Base-by-base conservation (phyloP, 1,140 invertebrate genomes). In the Plectrocnemia conspersa region DNA sequence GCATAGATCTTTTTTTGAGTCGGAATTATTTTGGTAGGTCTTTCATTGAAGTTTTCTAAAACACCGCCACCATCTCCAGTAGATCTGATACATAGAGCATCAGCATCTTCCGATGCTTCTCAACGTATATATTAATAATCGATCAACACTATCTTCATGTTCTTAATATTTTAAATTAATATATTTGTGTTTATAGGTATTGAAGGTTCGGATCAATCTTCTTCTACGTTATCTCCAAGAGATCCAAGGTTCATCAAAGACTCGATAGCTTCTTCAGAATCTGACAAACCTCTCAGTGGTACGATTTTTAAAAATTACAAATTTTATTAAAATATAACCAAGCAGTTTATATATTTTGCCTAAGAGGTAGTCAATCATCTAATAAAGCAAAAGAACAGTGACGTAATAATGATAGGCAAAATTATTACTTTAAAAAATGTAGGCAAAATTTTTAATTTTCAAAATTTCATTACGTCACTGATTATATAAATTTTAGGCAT, bases 51-150 rank as follows among this genome's bases (percentile, higher is more conserved):
- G 52, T 74, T 75, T 57, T 74, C 74, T 5, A 75, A 74, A 61
- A 76, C 74, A 21, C 74, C 74, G 40, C 74, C 74, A 23, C 73
- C 74, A 1, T 76, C 74, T 18, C 74, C 74, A 11, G 73, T 76
- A 9, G 74, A 76, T 63, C 64, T 76, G 35, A 74, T 67, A 58
- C 61, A 70, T 22, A 71, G 66, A 62, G 70, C 71, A 44, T 72
- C 65, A 63, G 56, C 59, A 59, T 33, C 61, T 54, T 49, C 45
- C 3, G 46, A 45, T 35, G 10, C 52, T 2, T 58, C 63, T 33
- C 71, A 74, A 64, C 66, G 69, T 10, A 3, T 3, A 40, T 40
- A 40, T 15, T 36, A 41, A 41, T 2, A 41, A 11, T 2, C n/a
- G n/a, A 33, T 33, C 11, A 33, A 29, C 2, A 3, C 32, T 15